Conservation (phyloP, 1,140 invertebrate species). For the Drosophila micromelanica region DNA sequence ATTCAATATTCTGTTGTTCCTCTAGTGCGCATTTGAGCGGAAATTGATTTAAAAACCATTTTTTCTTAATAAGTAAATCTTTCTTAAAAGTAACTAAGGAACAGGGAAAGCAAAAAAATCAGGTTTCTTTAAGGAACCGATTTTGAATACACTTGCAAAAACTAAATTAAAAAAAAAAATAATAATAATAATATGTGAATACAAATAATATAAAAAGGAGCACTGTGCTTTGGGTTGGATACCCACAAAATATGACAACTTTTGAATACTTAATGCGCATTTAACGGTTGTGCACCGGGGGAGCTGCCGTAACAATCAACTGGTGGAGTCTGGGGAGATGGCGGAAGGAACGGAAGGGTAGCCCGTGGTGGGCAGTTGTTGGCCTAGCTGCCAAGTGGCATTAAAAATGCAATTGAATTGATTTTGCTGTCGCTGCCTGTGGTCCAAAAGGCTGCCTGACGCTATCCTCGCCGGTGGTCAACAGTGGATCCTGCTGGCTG, state of each 20-base stretch:
- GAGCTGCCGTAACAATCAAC: too few species aligned
- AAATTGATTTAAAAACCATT: neutral
- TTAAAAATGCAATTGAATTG: conserved; percentile 17
- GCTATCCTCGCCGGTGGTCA: neutral
- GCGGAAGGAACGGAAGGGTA: neutral
- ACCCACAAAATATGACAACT: too few species aligned
- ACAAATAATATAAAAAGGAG: too few species aligned
- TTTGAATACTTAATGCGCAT: too few species aligned
- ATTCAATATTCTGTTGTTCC: neutral
- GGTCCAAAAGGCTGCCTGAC: too few species aligned
- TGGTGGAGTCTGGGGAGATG: neutral
- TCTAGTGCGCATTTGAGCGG: too few species aligned
- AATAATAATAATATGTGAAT: too few species aligned
- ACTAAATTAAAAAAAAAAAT: too few species aligned
- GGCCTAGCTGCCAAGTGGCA: conserved; percentile 2
- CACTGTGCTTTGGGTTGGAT: too few species aligned
- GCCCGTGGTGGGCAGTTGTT: neutral
- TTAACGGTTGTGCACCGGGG: too few species aligned
- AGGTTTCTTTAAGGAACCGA: neutral
- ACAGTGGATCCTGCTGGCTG: neutral
- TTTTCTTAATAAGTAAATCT: neutral
- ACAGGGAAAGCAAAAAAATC: neutral
- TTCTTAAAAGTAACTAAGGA: neutral
- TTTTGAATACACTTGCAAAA: too few species aligned
- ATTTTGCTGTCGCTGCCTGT: conserved; percentile 1